These are phyloP conservation scores for Megaleporinus macrocephalus DNA, from an alignment of 2,113 vertebrate genomes.

Conservation along the genomic window DNA sequence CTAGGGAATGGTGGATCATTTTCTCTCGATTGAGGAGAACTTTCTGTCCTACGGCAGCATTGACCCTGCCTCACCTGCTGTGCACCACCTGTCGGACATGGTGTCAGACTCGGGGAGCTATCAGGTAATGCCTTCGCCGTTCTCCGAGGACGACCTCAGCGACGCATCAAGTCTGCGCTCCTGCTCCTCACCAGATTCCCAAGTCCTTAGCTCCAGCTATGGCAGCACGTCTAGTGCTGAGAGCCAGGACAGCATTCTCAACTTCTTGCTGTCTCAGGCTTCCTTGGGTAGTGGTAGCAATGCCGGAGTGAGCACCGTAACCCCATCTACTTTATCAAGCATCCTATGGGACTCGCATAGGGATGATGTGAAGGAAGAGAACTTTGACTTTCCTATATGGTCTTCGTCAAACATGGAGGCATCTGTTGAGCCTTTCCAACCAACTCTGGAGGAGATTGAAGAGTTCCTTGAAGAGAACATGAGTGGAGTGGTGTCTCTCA, in stretches of 20 bases:
- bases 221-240: conserved; percentile 79
- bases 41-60: conserved; percentile 75
- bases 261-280: conserved; percentile 89
- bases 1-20: conserved; percentile 92
- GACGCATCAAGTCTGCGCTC: conserved; percentile 91
- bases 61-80: conserved; percentile 64
- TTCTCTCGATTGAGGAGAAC: conserved; percentile 79
- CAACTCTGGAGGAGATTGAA: conserved; percentile 94
- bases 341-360: conserved; percentile 82
- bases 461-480: conserved; percentile 97
- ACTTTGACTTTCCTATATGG: conserved; percentile 82
- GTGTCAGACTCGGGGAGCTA: conserved; percentile 80
- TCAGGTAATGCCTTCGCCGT: conserved; percentile 86
- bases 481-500: conserved; percentile 80
- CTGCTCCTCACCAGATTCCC: conserved; percentile 90
- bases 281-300: conserved; percentile 74
- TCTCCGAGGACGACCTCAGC: conserved; percentile 89
- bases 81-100: conserved; percentile 81
- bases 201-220: conserved; percentile 88
- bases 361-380: conserved; percentile 83
- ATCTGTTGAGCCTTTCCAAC: conserved; percentile 82
- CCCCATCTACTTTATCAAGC: conserved; percentile 57
- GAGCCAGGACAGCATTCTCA: conserved; percentile 89
- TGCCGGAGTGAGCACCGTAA: conserved; percentile 35
- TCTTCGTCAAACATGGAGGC: conserved; percentile 79